Percentiles rank a stretch among this genome's conserved stretches.
phyloP scores from a whole-genome alignment of 2,888 invertebrate genomes.

The Leucophenga montana region DNA sequence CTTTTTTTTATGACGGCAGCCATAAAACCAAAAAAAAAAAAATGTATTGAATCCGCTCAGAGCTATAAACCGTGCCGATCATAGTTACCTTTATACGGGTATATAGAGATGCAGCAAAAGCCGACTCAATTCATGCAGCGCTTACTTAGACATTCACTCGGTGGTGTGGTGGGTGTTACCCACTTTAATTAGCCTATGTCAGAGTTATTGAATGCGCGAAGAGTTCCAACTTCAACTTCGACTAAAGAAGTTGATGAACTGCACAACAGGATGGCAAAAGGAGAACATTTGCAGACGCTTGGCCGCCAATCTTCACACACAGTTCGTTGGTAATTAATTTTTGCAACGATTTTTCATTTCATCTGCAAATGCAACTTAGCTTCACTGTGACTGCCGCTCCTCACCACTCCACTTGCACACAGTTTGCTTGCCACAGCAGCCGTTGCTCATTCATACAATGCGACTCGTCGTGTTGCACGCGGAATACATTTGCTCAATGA shows the following conservation, averaged over 20 bases:
- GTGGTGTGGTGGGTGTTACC: slow-evolving; percentile 57
- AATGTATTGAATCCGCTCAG: no score
- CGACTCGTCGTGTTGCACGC: slow-evolving; percentile 6
- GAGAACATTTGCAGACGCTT: neutral
- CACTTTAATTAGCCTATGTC: slow-evolving; percentile 64
- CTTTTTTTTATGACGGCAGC: neutral
- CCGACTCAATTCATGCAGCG: no score
- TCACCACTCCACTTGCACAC: neutral
- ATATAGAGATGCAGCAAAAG: no score
- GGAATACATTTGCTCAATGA: slow-evolving; percentile 65
- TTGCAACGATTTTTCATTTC: slow-evolving; percentile 65
- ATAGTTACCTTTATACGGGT: no score
- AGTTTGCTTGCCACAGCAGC: neutral
- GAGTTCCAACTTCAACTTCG: no score
- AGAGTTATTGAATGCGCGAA: slow-evolving; percentile 26
- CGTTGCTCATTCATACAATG: slow-evolving; percentile 15
- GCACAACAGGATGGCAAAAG: no score
- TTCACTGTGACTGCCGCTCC: slow-evolving; percentile 33
- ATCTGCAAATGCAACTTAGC: slow-evolving; percentile 22
- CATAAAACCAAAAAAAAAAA: neutral
- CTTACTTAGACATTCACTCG: neutral
- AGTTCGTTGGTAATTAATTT: slow-evolving; percentile 59
- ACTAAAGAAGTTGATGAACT: no score
- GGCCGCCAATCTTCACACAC: neutral
- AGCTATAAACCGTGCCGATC: no score